These are phyloP conservation scores for Megaptera novaeangliae DNA, from an alignment of 2,113 vertebrate species.

Conservation along the genomic window DNA sequence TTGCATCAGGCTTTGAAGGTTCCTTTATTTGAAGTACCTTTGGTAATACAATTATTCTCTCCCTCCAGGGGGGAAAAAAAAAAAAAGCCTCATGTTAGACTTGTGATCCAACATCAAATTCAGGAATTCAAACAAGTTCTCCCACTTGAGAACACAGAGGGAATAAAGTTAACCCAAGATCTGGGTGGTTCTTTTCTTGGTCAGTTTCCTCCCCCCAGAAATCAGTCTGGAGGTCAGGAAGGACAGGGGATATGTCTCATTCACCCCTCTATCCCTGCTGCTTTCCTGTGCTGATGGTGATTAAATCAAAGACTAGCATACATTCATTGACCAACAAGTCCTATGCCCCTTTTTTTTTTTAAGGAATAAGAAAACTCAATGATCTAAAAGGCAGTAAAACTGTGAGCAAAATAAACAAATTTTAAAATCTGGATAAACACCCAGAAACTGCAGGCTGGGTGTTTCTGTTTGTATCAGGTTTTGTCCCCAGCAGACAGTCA, in stretches of 20 bases:
- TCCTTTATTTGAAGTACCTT: background rate
- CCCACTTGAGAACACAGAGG: background rate
- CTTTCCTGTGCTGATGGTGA: background rate
- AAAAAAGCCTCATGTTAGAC: background rate
- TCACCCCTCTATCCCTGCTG: background rate
- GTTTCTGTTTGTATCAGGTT: background rate
- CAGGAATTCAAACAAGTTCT: background rate
- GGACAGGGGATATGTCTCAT: background rate
- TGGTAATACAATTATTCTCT: background rate
- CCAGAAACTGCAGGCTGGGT: background rate
- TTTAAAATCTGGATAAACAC: background rate
- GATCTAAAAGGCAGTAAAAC: background rate
- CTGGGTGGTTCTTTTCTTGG: background rate
- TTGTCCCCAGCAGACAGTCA: background rate
- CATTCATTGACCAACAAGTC: background rate
- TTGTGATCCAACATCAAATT: background rate
- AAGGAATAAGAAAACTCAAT: background rate
- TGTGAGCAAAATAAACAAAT: background rate
- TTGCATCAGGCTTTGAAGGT: background rate
- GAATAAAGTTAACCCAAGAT: background rate
- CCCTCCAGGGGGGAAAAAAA: conserved; percentile 42
- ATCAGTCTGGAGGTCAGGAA: background rate
- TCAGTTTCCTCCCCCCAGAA: background rate
- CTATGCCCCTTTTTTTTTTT: background rate
- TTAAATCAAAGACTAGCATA: background rate